phyloP scores from a whole-genome alignment of 2,797 vertebrate species.

The Echeneis naucrates region DNA sequence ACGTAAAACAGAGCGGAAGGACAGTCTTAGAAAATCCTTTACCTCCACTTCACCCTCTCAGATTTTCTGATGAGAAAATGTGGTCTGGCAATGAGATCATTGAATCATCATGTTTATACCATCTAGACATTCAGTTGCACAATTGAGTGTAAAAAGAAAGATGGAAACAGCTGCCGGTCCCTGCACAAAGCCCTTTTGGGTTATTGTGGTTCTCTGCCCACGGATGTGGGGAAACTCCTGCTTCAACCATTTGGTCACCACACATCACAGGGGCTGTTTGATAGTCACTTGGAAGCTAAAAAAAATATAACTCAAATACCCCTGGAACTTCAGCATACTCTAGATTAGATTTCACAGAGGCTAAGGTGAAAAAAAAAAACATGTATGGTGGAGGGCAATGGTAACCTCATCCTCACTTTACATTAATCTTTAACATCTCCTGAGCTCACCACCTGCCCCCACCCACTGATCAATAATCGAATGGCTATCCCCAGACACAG shows the following conservation, averaged over 20 bases:
- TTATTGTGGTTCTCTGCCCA: slow-evolving; percentile 50
- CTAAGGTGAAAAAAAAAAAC: background rate
- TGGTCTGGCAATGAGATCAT: slow-evolving; percentile 81
- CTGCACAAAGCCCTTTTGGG: slow-evolving; percentile 55
- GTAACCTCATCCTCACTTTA: slow-evolving; percentile 52
- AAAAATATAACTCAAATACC: accelerated
- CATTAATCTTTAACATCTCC: slow-evolving; percentile 72
- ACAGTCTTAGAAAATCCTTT: slow-evolving; percentile 28
- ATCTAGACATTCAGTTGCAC: slow-evolving; percentile 39
- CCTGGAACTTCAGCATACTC: background rate
- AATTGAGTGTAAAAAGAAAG: slow-evolving; percentile 51
- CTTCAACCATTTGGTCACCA: slow-evolving; percentile 16
- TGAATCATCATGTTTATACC: slow-evolving; percentile 69
- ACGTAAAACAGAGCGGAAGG: slow-evolving; percentile 24
- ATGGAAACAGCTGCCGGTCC: slow-evolving; percentile 76
- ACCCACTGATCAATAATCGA: slow-evolving; percentile 70
- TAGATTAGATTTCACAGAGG: background rate
- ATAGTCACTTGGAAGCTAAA: background rate
- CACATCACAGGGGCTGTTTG: slow-evolving; percentile 8
- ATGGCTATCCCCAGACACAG: slow-evolving; percentile 57
- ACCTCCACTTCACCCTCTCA: slow-evolving; percentile 19
- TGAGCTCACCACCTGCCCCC: slow-evolving; percentile 69
- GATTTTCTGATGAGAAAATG: slow-evolving; percentile 51
- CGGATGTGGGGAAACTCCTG: slow-evolving; percentile 62
- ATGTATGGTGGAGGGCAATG: slow-evolving; percentile 14